Evolutionary conservation across 2,797 vertebrate genomes (phyloP).

Genomic region (Enteromius mattozi): DNA sequence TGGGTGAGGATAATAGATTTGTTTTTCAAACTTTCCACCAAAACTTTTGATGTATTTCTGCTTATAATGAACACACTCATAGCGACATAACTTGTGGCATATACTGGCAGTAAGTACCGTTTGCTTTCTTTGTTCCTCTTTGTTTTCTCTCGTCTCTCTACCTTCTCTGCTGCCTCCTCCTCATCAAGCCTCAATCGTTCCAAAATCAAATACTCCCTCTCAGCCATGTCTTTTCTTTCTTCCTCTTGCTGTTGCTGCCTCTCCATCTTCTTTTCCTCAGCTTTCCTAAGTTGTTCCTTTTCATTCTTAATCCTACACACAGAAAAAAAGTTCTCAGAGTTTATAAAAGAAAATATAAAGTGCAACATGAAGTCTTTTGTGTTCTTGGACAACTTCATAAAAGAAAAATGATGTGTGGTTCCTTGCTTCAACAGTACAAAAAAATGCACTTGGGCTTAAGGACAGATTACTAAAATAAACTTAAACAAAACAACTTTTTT

Average conservation of each 20-base stretch:
- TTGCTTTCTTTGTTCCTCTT: constrained; percentile 75
- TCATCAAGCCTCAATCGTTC: constrained; percentile 80
- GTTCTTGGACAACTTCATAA: constrained; percentile 11
- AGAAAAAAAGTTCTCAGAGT: constrained; percentile 6
- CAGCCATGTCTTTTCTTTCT: constrained; percentile 56
- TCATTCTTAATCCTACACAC: constrained; percentile 85
- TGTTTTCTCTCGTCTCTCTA: constrained; percentile 59
- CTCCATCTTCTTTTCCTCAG: constrained; percentile 81
- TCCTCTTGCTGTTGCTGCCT: constrained; percentile 54
- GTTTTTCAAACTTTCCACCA: not conserved
- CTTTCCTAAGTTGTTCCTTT: constrained; percentile 80
- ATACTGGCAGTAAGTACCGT: constrained; percentile 69
- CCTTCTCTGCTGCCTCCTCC: constrained; percentile 64
- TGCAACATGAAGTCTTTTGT: constrained; percentile 1
- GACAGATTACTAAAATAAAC: not conserved
- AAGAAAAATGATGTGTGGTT: constrained; percentile 10
- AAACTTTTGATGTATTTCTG: not conserved
- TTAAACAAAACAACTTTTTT: not conserved
- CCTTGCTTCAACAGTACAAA: not conserved
- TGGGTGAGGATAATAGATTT: not conserved
- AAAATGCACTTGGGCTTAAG: not conserved
- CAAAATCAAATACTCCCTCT: constrained; percentile 73
- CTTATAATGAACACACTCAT: not conserved
- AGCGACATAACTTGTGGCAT: not conserved
- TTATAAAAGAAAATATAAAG: constrained; percentile 14